phyloP scores from a whole-genome alignment of 2,888 invertebrate genomes.

The Dicyrtomina minuta region DNA sequence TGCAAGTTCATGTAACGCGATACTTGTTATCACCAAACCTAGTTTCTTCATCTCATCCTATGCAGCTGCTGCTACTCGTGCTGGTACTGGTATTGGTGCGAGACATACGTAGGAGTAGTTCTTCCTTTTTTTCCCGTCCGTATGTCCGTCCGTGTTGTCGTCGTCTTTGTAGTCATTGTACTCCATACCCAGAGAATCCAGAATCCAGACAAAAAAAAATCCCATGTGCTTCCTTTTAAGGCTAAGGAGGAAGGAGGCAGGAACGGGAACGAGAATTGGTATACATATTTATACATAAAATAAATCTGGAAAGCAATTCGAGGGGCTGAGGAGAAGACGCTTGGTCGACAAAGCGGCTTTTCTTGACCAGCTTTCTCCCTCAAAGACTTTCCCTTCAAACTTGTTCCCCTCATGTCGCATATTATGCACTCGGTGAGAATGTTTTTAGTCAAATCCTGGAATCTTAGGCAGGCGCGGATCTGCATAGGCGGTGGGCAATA shows the following conservation, averaged over 20 bases:
- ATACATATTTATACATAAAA: constrained; percentile 2
- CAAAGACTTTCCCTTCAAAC: background rate
- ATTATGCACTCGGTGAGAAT: background rate
- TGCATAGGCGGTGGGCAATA: background rate
- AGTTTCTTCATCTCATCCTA: no score
- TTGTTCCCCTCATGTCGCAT: background rate
- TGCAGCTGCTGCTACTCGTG: no score
- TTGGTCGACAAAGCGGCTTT: constrained; percentile 5
- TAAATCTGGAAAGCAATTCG: constrained; percentile 8
- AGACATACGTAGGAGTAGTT: no score
- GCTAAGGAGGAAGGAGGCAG: no score
- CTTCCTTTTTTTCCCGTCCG: background rate
- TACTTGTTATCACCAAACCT: no score
- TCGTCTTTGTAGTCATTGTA: background rate
- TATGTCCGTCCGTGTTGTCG: background rate
- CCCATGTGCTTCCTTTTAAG: constrained; percentile 17
- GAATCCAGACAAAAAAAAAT: background rate
- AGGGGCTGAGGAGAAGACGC: background rate
- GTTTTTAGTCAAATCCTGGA: background rate
- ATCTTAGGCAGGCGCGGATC: background rate
- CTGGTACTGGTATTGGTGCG: no score
- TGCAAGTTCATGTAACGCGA: no score
- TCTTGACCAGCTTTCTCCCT: constrained; percentile 1
- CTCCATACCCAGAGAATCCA: no score
- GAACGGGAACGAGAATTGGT: background rate